Evolutionary conservation across 2,888 invertebrate genomes (phyloP).

Genomic region (Catocala nupta): DNA sequence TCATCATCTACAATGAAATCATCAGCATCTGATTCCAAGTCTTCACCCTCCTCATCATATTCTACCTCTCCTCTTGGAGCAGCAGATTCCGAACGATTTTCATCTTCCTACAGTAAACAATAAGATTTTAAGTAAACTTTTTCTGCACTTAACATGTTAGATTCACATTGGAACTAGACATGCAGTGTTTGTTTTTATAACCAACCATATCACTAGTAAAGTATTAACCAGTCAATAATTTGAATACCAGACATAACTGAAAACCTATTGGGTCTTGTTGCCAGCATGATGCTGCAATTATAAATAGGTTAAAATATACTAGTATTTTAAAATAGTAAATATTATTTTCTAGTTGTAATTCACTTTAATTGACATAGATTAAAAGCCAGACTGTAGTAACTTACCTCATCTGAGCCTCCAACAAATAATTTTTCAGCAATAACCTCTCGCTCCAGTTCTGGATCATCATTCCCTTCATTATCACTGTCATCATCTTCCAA

Average conservation of each 20-base stretch:
- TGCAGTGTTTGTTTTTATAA: too few species aligned
- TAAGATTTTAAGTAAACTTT: neutral
- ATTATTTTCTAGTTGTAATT: too few species aligned
- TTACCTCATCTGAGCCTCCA: constrained; percentile 91
- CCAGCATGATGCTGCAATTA: too few species aligned
- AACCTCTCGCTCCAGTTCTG: constrained; percentile 93
- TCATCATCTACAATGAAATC: constrained; percentile 99
- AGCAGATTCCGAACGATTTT: constrained; percentile 91
- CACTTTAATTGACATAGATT: too few species aligned
- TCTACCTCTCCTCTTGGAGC: constrained; percentile 89
- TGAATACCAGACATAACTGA: too few species aligned
- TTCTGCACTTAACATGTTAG: too few species aligned
- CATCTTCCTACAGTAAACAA: constrained; percentile 89
- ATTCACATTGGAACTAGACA: too few species aligned
- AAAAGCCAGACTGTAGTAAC: constrained; percentile 11
- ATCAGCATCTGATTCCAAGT: constrained; percentile 95
- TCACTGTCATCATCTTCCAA: constrained; percentile 97
- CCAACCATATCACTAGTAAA: too few species aligned
- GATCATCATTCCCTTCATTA: constrained; percentile 93
- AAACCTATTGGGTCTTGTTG: too few species aligned
- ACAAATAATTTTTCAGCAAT: constrained; percentile 96
- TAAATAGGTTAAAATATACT: too few species aligned
- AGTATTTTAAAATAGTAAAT: too few species aligned
- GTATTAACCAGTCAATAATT: too few species aligned
- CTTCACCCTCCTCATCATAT: constrained; percentile 92